phyloP scores from a whole-genome alignment of 1,140 invertebrate genomes.

The Eurosta solidaginis region DNA sequence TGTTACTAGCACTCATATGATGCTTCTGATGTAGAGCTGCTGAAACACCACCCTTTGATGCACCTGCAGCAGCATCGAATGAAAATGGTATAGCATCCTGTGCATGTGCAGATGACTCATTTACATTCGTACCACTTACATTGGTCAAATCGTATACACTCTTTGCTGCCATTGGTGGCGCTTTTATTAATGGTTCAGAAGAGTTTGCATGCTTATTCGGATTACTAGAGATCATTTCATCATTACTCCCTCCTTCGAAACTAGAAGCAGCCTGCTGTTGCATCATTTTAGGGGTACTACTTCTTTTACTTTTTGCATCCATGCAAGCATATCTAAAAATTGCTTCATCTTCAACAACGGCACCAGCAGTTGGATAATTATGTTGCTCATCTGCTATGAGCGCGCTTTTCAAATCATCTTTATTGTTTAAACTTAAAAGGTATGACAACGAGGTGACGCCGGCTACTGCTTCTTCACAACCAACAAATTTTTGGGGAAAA shows the following conservation, averaged over 20 bases:
- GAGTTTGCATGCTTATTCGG: slow-evolving; percentile 32
- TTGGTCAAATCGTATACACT: slow-evolving; percentile 63
- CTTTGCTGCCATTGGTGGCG: slow-evolving; percentile 66
- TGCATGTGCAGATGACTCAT: slow-evolving; percentile 29
- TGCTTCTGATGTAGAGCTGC: background rate
- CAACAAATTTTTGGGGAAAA: slow-evolving; percentile 4
- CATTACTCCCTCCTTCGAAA: background rate
- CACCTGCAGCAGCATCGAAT: slow-evolving; percentile 9
- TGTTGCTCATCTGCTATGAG: background rate
- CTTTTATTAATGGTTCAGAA: slow-evolving; percentile 38
- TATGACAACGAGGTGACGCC: background rate
- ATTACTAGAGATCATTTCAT: slow-evolving; percentile 26
- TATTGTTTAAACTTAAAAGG: background rate
- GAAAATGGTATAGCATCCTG: slow-evolving; percentile 27
- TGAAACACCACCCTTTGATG: background rate
- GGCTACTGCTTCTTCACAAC: background rate
- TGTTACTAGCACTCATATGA: background rate
- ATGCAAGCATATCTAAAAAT: background rate
- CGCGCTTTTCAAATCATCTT: background rate
- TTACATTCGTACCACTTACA: slow-evolving; percentile 18
- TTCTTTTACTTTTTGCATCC: background rate
- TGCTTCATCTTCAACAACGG: background rate
- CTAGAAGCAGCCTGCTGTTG: background rate
- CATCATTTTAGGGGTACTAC: background rate
- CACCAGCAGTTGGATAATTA: background rate